Percentiles rank a stretch among this genome's conserved stretches.
These are phyloP conservation scores for Chaetoderma sp. DNA, from an alignment of 2,888 invertebrate genomes.

Conservation along the genomic window DNA sequence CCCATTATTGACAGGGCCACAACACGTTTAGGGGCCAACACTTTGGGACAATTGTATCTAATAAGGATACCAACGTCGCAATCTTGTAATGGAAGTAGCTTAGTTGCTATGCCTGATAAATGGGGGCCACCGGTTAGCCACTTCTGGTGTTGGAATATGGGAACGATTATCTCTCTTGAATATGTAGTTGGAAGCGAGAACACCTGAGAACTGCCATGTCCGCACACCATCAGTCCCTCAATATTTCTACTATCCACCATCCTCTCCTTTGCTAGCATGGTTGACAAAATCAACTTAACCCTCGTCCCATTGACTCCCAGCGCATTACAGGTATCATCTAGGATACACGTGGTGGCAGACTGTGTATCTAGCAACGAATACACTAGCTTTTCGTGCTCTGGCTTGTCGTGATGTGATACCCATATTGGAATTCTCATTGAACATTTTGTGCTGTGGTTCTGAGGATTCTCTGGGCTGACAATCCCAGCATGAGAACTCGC, in stretches of 20 bases:
- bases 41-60: conserved; percentile 39
- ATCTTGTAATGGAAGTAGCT: conserved; percentile 21
- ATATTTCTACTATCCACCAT: conserved; percentile 8
- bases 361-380: conserved; percentile 42
- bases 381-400: conserved; percentile 26
- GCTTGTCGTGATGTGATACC: conserved; percentile 22
- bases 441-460: conserved; percentile 19
- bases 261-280: conserved; percentile 23
- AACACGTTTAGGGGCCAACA: too few relatives aligned
- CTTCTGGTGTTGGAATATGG: conserved; percentile 39
- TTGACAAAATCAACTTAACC: conserved; percentile 31
- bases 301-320: conserved; percentile 17
- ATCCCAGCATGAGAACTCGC: not conserved
- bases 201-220: conserved; percentile 3
- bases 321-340: conserved; percentile 17
- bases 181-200: conserved; percentile 36
- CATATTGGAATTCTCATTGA: conserved; percentile 31
- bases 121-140: conserved; percentile 36
- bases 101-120: conserved; percentile 25
- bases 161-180: conserved; percentile 26
- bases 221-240: conserved; percentile 28
- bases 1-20: too few relatives aligned
- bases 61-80: conserved; percentile 38
- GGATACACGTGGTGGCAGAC: conserved; percentile 37
- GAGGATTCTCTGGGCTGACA: not conserved